Base-by-base conservation (phyloP, 2,797 vertebrate species). In the Heterohyrax brucei region DNA sequence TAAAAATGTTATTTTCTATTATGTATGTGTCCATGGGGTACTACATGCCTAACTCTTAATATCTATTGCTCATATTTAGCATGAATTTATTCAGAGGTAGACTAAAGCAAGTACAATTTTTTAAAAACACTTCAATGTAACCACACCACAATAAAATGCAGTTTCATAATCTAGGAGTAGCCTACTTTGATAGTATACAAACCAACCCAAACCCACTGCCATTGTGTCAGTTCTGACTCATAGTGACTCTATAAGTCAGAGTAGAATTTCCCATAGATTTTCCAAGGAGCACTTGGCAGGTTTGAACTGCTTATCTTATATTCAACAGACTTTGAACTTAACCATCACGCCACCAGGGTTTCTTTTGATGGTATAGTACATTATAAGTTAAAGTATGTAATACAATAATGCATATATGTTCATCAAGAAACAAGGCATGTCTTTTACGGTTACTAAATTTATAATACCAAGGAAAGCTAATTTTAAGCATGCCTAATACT, bases 391-490 rank as follows among this genome's bases (percentile, higher is more conserved):
- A 78, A 79, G 0, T 39, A 5, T 28, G 39, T 56, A 61, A 8
- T 72, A 28, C 76, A n/a, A 59, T 50, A 77, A 33, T 61, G 14
- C 44, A 76, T 2, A 50, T 2, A 70, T 68, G 6, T 21, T 83
- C 18, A 68, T 56, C 39, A 80, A 33, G 46, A 68, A 12, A 81
- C 77, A 18, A 30, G 7, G 5, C 19, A 75, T 22, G 6, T 1
- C 18, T 89, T 80, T 93, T 81, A 87, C 64, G 24, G 88, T 73
- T 33, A 61, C 88, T 68, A 68, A 90, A 70, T 3, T 61, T 82
- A n/a, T 7, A 75, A 64, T 19, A 70, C 10, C 44, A 50, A 39
- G 46, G 76, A 24, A 70, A n/a, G 10, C 8, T 68, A 22, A 94
- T 12, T 44, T 26, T 68, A 86, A 70, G 22, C 28, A 64, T n/a